Conservation (phyloP, 2,888 invertebrate species). For the Agriopis aurantiaria region DNA sequence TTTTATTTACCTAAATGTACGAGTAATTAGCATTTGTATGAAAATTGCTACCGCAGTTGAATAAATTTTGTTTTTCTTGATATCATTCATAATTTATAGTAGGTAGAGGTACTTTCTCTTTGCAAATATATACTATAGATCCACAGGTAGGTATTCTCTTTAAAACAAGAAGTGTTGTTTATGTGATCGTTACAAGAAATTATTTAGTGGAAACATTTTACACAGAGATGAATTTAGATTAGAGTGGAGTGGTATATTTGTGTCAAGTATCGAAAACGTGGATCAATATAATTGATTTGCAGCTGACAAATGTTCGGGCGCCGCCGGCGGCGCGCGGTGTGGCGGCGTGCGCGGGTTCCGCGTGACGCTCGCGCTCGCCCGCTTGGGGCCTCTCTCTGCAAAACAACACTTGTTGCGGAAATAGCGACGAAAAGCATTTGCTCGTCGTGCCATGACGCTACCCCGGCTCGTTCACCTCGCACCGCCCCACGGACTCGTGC, state of each 20-base stretch:
- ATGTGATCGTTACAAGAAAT: constrained; percentile 13
- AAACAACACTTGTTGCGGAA: constrained; percentile 85
- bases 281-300: constrained; percentile 37
- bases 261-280: constrained; percentile 31
- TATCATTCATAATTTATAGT: constrained; percentile 9
- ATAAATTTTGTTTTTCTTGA: constrained; percentile 1
- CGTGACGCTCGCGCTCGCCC: constrained; percentile 57
- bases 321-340: constrained; percentile 15
- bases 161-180: constrained; percentile 15
- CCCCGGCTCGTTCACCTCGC: constrained; percentile 68
- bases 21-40: constrained; percentile 12
- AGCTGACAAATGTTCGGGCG: constrained; percentile 36
- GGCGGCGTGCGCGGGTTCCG: constrained; percentile 19
- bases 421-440: constrained; percentile 79
- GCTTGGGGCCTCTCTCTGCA: constrained; percentile 80
- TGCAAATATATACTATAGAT: constrained; percentile 2
- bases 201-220: constrained; percentile 20
- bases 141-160: neutral
- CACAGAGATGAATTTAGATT: constrained; percentile 18
- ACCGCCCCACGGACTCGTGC: constrained; percentile 45
- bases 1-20: neutral
- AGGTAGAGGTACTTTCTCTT: neutral
- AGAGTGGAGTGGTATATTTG: constrained; percentile 24
- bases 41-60: constrained; percentile 6
- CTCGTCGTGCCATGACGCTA: constrained; percentile 61